These are phyloP conservation scores for Leptoteleia sp. DNA, from an alignment of 1,140 invertebrate species.

Conservation along the genomic window DNA sequence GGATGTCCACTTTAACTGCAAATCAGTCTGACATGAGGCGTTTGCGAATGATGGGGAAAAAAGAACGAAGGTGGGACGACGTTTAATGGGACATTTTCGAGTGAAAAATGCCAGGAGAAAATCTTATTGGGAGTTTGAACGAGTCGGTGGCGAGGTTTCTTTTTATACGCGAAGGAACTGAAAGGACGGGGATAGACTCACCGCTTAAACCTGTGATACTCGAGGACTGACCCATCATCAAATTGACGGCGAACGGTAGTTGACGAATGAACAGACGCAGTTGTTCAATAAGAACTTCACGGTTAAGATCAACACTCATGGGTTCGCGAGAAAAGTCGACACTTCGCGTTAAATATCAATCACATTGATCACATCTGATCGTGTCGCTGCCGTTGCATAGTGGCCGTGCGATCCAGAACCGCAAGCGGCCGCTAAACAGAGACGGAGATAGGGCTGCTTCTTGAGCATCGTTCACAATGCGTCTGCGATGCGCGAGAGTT, in stretches of 20 bases:
- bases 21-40: no score
- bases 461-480: constrained; percentile 37
- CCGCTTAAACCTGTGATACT: constrained; percentile 77
- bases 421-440: constrained; percentile 29
- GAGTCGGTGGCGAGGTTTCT: no score
- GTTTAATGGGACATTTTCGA: no score
- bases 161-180: constrained; percentile 23
- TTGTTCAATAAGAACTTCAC: constrained; percentile 62
- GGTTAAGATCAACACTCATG: constrained; percentile 57
- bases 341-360: constrained; percentile 71
- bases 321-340: constrained; percentile 66
- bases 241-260: constrained; percentile 40
- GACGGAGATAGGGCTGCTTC: constrained; percentile 45
- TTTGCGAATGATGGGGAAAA: no score
- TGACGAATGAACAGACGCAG: constrained; percentile 57
- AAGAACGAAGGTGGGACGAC: no score
- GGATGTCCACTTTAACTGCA: no score
- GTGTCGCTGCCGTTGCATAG: constrained; percentile 61
- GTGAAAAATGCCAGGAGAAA: no score
- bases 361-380: constrained; percentile 60
- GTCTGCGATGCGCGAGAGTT: not conserved
- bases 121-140: no score
- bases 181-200: constrained; percentile 68
- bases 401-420: constrained; percentile 45
- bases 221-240: constrained; percentile 76